These are phyloP conservation scores for Protobothrops flavoviridis DNA, from an alignment of 2,113 vertebrate genomes.

Conservation along the genomic window DNA sequence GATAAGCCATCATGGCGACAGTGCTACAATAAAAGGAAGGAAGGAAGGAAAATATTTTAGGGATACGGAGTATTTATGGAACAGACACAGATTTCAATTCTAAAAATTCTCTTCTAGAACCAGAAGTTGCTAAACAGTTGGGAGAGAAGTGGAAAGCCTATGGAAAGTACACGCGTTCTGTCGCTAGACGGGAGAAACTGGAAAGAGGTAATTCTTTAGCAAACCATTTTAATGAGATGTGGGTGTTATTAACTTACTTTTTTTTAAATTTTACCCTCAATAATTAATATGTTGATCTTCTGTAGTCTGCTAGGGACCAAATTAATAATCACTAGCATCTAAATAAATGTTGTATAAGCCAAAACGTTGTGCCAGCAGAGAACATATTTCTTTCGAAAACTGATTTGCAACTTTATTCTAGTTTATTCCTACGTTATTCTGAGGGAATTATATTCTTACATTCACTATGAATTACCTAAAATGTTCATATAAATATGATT, in stretches of 20 bases:
- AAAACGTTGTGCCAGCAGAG: not conserved
- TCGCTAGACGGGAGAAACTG: not conserved
- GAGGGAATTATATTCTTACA: not conserved
- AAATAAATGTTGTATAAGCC: not conserved
- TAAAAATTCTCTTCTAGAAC: not conserved
- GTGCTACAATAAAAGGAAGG: slow-evolving; percentile 59
- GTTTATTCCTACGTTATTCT: not conserved
- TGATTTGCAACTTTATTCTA: not conserved
- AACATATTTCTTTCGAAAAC: not conserved
- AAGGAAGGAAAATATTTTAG: not conserved
- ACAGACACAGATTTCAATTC: not conserved
- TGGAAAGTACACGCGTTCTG: not conserved
- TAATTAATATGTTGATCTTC: not conserved
- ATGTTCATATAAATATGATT: not conserved
- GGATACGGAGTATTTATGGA: not conserved
- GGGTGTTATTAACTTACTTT: not conserved
- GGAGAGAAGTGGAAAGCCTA: not conserved
- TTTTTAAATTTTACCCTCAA: not conserved
- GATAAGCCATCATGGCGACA: slow-evolving; percentile 76
- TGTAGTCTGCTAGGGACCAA: not conserved
- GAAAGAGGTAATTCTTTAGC: not conserved
- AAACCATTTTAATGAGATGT: not conserved
- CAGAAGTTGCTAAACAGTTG: not conserved
- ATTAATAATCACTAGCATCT: not conserved
- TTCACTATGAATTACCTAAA: not conserved